Evolutionary conservation across 2,113 vertebrate genomes (phyloP).

Genomic region (Amblyornis subalaris): DNA sequence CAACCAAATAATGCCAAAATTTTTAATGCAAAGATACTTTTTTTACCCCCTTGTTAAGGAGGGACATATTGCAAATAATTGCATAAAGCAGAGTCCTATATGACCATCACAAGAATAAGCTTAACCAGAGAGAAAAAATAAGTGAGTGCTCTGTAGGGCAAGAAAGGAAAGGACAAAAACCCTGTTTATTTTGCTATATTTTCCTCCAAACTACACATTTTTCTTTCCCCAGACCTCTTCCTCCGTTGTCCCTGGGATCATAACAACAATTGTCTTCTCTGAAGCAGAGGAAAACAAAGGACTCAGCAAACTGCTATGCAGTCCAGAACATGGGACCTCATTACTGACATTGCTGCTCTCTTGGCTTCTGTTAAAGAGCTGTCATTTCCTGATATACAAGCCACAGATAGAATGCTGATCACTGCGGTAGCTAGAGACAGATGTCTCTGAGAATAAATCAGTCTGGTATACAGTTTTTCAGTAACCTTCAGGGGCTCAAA

Average conservation of each 20-base stretch:
- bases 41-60: fast-evolving
- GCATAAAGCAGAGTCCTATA: neutral
- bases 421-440: neutral
- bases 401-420: neutral
- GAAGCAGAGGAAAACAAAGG: neutral
- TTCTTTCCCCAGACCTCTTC: neutral
- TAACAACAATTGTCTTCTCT: neutral
- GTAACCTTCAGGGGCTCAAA: neutral
- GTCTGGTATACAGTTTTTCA: neutral
- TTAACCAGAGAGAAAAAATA: neutral
- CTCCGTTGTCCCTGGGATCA: neutral
- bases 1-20: neutral
- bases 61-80: neutral
- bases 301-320: neutral
- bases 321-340: neutral
- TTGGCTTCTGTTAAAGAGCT: neutral
- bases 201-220: neutral
- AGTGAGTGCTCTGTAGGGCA: fast-evolving
- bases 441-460: neutral
- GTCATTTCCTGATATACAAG: neutral
- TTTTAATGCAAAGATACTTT: neutral
- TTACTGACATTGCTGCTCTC: neutral
- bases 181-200: neutral
- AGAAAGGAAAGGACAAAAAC: neutral
- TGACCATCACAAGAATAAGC: neutral